Evolutionary conservation across 1,140 invertebrate species (phyloP).

Genomic region (Rhopalosiphum padi): DNA sequence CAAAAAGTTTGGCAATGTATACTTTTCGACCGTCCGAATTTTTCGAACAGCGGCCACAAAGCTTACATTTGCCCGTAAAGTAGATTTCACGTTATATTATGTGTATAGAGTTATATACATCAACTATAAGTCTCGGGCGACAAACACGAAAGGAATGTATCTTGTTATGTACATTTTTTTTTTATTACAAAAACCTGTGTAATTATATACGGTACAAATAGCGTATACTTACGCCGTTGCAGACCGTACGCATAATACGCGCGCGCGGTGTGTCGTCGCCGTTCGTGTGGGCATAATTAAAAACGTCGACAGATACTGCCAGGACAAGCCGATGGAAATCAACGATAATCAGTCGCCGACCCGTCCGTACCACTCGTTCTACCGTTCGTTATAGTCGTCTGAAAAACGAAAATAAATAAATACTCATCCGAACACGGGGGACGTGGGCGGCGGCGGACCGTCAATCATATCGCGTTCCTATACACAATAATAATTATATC

Average conservation of each 20-base stretch:
- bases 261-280: neutral
- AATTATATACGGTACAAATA: neutral
- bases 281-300: neutral
- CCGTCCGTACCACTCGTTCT: neutral
- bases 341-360: neutral
- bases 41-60: too few species aligned
- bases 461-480: constrained; percentile 21
- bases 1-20: too few species aligned
- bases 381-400: neutral
- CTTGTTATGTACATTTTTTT: too few species aligned
- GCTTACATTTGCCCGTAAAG: too few species aligned
- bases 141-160: too few species aligned
- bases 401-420: neutral
- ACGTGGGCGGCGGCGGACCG: neutral
- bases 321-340: neutral
- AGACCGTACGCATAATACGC: neutral
- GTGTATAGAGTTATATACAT: too few species aligned
- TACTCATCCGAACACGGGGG: neutral
- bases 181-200: neutral
- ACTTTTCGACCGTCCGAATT: too few species aligned
- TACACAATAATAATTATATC: neutral
- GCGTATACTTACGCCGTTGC: neutral
- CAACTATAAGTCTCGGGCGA: too few species aligned
- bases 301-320: neutral
- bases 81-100: too few species aligned